Evolutionary conservation across 1,140 invertebrate genomes (phyloP).

Genomic region (Caenorhabditis tropicalis): DNA sequence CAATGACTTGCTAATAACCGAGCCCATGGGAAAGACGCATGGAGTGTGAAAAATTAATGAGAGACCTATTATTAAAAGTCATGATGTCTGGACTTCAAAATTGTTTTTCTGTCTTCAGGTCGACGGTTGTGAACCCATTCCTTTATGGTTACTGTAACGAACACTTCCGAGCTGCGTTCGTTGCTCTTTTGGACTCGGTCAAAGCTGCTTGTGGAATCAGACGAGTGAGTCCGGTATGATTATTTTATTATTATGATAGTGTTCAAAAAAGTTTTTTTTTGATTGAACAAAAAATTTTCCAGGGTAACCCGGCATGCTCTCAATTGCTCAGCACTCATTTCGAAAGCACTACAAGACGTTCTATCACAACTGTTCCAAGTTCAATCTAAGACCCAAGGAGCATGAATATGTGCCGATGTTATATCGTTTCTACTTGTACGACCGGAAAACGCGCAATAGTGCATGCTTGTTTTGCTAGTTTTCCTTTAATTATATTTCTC

Average conservation of each 20-base stretch:
- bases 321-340: slow-evolving; percentile 10
- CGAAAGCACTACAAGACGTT: not conserved
- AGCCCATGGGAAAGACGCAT: not conserved
- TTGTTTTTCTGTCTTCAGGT: slow-evolving; percentile 48
- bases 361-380: not conserved
- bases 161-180: slow-evolving; percentile 61
- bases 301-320: not conserved
- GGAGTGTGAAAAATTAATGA: no score
- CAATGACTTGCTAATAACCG: not conserved
- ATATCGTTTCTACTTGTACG: not conserved
- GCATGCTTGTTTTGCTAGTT: not conserved
- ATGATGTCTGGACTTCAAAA: not conserved
- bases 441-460: no score
- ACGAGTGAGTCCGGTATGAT: slow-evolving; percentile 23
- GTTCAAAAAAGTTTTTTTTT: not conserved
- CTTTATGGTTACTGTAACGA: slow-evolving; percentile 60
- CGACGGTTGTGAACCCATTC: slow-evolving; percentile 57
- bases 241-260: not conserved
- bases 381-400: not conserved
- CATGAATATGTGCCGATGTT: not conserved
- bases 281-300: not conserved
- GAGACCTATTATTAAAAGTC: not conserved
- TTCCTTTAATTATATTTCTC: not conserved
- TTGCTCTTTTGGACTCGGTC: slow-evolving; percentile 20
- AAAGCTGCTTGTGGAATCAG: slow-evolving; percentile 34